phyloP scores from a whole-genome alignment of 2,888 invertebrate genomes.

The Drosophila falleni region DNA sequence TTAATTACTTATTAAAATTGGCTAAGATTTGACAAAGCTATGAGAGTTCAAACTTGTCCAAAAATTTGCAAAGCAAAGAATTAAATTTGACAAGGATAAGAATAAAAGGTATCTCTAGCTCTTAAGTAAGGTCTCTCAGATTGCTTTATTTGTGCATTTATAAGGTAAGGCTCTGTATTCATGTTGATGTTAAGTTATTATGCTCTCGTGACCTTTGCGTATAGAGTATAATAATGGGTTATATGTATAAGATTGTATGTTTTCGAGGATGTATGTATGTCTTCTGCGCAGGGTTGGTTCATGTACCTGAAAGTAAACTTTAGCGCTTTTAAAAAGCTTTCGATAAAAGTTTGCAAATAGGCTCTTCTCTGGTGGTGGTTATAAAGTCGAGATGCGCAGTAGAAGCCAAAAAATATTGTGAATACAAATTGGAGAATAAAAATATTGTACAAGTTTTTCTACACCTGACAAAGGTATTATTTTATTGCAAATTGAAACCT shows the following conservation, averaged over 20 bases:
- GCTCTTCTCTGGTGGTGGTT: background rate
- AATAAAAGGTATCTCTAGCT: background rate
- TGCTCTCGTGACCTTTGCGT: no score
- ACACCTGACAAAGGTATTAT: background rate
- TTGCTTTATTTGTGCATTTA: background rate
- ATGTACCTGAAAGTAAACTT: background rate
- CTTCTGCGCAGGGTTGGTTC: background rate
- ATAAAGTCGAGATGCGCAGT: conserved; percentile 50
- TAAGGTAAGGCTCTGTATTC: no score
- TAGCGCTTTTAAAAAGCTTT: conserved; percentile 5
- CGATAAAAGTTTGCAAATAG: background rate
- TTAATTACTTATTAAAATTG: no score
- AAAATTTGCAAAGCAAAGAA: no score
- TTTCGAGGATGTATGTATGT: background rate
- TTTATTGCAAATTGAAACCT: background rate
- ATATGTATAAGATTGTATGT: background rate
- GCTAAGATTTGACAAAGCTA: no score
- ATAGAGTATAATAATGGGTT: background rate
- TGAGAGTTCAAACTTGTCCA: no score
- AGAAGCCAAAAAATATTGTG: conserved; percentile 25
- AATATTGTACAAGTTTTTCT: conserved; percentile 34
- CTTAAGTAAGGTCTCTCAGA: background rate
- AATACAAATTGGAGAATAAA: conserved; percentile 40
- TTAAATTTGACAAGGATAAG: no score
- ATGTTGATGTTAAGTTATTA: no score